Base-by-base conservation (phyloP, 1,140 invertebrate genomes). In the Charaxes varanes region DNA sequence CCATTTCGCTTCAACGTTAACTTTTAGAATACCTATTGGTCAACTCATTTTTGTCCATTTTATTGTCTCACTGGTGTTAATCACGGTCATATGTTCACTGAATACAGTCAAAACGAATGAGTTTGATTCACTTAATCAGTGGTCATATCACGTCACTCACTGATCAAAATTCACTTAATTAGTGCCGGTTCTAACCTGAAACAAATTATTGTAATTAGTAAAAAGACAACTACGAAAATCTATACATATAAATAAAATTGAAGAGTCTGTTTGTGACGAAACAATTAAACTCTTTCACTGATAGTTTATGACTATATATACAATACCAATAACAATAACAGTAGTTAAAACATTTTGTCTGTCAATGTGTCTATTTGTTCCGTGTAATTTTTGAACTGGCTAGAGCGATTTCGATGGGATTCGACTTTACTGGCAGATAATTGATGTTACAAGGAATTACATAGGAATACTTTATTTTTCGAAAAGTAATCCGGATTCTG, bases 11-110 rank as follows among this genome's bases (percentile, higher is more conserved):
- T 49, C 47, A 51, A 51, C 38, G 19, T 37, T 17, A 43, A 32
- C 23, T 37, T 49, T 22, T 23, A 21, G 8, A 32, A 33, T 18
- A 10, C 18, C 11, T 4, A 33, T 28, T 27, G 19, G 34, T 21
- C 22, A 45, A 40, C 3, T 35, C 37, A 50, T 41, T 42, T 40
- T 50, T 61, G 59, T 65, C 56, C 66, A 68, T 68, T 57, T 55
- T 60, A 66, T 14, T 27, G 8, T 36, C 11, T n/a, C 27, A 21
- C 17, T n/a, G 33, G 27, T 16, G 12, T 31, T 32, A 15, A 38
- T 32, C 22, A 21, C 24, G 30, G 42, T 15, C n/a, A 19, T 13
- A 17, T 38, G 16, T 37, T 28, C 24, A 31, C 16, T 36, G 13
- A 15, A 17, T 17, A 19, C 26, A 19, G 31, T 49, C 19, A 42